Evolutionary conservation across 2,113 vertebrate genomes (phyloP).

Genomic region (Anas platyrhynchos): DNA sequence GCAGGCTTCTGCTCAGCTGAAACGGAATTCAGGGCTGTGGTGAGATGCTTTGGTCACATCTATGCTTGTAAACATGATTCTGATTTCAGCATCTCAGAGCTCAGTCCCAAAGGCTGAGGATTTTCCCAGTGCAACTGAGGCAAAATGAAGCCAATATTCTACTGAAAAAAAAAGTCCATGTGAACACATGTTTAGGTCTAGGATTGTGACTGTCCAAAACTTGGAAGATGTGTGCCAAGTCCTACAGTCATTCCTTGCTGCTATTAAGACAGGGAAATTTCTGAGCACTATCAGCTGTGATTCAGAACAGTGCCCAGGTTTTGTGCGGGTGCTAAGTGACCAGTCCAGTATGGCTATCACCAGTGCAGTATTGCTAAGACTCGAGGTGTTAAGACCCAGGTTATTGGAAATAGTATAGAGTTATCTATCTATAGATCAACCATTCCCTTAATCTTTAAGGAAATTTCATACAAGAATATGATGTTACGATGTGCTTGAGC

Average conservation of each 20-base stretch:
- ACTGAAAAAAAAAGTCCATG: not conserved
- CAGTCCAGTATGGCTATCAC: not conserved
- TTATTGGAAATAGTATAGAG: not conserved
- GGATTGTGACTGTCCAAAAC: not conserved
- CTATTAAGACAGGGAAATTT: not conserved
- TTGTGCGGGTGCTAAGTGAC: not conserved
- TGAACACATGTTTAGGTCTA: not conserved
- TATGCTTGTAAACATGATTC: not conserved
- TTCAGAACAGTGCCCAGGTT: rapidly evolving
- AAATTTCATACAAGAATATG: not conserved
- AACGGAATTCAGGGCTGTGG: not conserved
- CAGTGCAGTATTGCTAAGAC: not conserved
- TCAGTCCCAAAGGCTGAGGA: not conserved
- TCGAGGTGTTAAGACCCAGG: not conserved
- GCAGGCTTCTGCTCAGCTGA: not conserved
- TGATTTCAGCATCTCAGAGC: not conserved
- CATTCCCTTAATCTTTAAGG: not conserved
- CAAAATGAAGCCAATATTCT: not conserved
- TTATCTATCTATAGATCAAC: not conserved
- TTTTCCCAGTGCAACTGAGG: not conserved
- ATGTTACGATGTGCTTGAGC: not conserved
- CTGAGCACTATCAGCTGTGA: not conserved
- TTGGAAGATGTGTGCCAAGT: not conserved
- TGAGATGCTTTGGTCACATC: not conserved
- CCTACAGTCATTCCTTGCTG: not conserved